These are phyloP conservation scores for Tupaia tana DNA, from an alignment of 2,113 vertebrate species.

Conservation along the genomic window DNA sequence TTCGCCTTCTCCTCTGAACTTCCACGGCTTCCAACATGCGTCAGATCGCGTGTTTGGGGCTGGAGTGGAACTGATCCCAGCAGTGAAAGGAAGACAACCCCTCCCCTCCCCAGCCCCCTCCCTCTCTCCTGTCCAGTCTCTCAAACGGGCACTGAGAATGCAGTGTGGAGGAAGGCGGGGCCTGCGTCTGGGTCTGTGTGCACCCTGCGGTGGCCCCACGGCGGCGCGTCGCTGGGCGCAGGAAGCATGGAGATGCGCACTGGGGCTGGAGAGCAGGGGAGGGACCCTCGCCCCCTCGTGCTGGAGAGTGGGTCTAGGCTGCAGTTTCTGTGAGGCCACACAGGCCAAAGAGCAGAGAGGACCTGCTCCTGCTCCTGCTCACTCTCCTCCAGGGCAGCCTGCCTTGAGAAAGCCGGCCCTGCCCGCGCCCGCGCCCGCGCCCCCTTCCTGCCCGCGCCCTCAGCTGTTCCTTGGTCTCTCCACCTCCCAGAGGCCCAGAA, in stretches of 20 bases:
- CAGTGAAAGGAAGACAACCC: neutral
- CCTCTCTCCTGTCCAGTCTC: neutral
- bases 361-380: neutral
- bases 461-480: constrained; percentile 36
- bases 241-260: neutral
- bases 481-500: constrained; percentile 73
- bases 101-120: neutral
- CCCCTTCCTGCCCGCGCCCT: neutral
- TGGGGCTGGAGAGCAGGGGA: neutral
- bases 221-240: too few species aligned
- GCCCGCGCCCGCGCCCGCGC: too few species aligned
- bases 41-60: too few species aligned
- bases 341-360: neutral
- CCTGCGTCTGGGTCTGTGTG: too few species aligned
- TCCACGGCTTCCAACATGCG: too few species aligned
- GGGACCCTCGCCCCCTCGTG: neutral
- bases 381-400: neutral
- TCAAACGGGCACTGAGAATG: neutral
- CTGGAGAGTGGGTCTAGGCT: constrained; percentile 1
- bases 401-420: constrained; percentile 43
- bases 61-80: neutral
- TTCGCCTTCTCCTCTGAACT: too few species aligned
- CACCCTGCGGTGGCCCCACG: too few species aligned
- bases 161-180: neutral
- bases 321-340: neutral